Evolutionary conservation across 2,888 invertebrate genomes (phyloP).

Genomic region (Rhorus exstirpatorius): DNA sequence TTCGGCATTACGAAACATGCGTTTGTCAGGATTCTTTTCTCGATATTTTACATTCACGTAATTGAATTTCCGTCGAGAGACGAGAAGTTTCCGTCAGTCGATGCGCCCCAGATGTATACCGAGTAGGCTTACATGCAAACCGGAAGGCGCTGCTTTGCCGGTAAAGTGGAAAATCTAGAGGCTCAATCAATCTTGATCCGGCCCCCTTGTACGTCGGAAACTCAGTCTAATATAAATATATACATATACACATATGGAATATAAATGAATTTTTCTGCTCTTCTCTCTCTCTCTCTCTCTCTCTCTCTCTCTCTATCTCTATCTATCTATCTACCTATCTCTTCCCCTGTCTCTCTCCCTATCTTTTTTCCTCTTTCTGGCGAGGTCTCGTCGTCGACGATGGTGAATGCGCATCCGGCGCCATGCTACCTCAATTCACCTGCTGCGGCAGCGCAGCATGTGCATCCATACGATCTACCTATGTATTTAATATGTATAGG

Average conservation of each 20-base stretch:
- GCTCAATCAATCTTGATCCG: constrained; percentile 78
- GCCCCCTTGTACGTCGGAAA: constrained; percentile 76
- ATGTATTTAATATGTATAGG: constrained; percentile 13
- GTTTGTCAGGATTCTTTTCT: background rate
- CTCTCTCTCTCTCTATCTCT: too few relatives aligned
- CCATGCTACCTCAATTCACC: constrained; percentile 83
- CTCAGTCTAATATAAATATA: constrained; percentile 45
- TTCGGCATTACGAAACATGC: background rate
- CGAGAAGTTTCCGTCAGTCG: background rate
- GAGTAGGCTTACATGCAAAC: background rate
- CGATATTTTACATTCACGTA: background rate
- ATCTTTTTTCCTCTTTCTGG: constrained; percentile 36
- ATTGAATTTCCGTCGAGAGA: background rate
- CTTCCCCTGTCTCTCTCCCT: background rate
- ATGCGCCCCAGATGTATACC: too few relatives aligned
- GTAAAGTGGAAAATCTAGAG: constrained; percentile 55
- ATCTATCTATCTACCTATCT: too few relatives aligned
- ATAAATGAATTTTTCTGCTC: constrained; percentile 50
- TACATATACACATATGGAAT: constrained; percentile 78
- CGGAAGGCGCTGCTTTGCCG: constrained; percentile 56
- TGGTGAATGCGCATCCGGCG: constrained; percentile 80
- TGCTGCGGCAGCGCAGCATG: constrained; percentile 70
- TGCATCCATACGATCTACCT: constrained; percentile 50
- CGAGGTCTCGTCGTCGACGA: constrained; percentile 52
- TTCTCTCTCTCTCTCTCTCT: constrained; percentile 32